Percentiles rank a stretch among this genome's conserved stretches.
Evolutionary conservation across 2,797 vertebrate genomes (phyloP).

Genomic region (Micrastur ruficollis): DNA sequence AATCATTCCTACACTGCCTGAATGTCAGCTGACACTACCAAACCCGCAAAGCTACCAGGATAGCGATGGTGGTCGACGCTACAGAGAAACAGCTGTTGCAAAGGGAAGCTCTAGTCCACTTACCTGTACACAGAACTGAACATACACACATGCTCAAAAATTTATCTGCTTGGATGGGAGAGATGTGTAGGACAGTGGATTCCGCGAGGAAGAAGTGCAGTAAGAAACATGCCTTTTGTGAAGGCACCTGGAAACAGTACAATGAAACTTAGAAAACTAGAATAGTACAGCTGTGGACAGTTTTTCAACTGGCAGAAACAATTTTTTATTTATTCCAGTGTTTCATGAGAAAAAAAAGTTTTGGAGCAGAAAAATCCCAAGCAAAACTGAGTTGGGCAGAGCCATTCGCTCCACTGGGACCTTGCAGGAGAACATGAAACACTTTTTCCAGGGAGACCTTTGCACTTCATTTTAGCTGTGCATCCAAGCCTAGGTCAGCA

Average conservation of each 20-base stretch:
- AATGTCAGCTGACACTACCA: neutral
- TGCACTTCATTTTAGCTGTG: neutral
- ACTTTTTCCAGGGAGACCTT: neutral
- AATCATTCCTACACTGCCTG: neutral
- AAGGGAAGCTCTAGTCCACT: neutral
- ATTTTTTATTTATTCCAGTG: neutral
- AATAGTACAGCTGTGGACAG: neutral
- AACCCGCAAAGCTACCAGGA: neutral
- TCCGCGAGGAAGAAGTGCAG: neutral
- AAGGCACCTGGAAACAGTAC: neutral
- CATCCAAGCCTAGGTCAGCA: neutral
- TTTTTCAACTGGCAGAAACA: neutral
- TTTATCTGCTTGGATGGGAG: neutral
- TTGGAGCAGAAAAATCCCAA: neutral
- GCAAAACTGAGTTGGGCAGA: neutral
- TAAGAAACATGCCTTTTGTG: neutral
- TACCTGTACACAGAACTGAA: neutral
- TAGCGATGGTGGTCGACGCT: neutral
- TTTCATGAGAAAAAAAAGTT: neutral
- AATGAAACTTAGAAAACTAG: neutral
- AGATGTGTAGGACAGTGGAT: fast-evolving
- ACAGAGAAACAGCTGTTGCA: neutral
- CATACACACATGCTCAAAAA: neutral
- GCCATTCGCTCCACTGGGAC: neutral
- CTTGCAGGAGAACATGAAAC: neutral